Evolutionary conservation across 1,140 invertebrate genomes (phyloP).

Genomic region (Proales similis): DNA sequence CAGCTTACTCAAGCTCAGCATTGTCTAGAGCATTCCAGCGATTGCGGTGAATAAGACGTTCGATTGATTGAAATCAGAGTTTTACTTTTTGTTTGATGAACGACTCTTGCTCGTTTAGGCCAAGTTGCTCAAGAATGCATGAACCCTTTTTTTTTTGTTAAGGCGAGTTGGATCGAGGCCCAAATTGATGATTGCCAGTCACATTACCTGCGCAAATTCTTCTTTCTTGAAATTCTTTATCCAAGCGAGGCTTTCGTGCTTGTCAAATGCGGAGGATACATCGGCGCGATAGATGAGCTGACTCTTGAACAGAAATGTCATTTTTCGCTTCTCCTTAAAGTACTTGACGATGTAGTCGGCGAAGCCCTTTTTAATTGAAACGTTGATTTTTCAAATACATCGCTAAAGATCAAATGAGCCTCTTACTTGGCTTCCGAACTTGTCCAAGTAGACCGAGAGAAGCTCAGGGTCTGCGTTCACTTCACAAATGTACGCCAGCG

Average conservation of each 20-base stretch:
- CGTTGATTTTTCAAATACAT: neutral
- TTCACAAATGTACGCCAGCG: constrained; percentile 30
- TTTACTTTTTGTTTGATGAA: constrained; percentile 27
- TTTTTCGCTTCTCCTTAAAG: constrained; percentile 7
- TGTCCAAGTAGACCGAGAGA: constrained; percentile 7
- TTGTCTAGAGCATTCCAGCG: neutral
- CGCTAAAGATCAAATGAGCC: neutral
- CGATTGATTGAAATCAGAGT: neutral
- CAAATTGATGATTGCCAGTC: too few species aligned
- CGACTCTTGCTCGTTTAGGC: constrained; percentile 25
- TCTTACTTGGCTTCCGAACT: constrained; percentile 4
- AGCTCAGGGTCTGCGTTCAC: constrained; percentile 9
- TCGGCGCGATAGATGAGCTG: constrained; percentile 7
- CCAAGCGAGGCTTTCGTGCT: constrained; percentile 17
- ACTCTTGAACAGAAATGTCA: constrained; percentile 18
- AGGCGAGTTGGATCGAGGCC: too few species aligned
- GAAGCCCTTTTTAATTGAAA: neutral
- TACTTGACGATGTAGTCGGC: constrained; percentile 16
- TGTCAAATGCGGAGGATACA: constrained; percentile 14
- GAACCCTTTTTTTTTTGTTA: constrained; percentile 9
- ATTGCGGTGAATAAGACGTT: neutral
- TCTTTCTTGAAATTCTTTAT: constrained; percentile 31
- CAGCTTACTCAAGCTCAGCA: constrained; percentile 24
- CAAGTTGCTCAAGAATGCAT: constrained; percentile 1
- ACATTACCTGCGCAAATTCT: constrained; percentile 2